phyloP scores from a whole-genome alignment of 1,140 invertebrate genomes.

The Scaptomyza hsui region DNA sequence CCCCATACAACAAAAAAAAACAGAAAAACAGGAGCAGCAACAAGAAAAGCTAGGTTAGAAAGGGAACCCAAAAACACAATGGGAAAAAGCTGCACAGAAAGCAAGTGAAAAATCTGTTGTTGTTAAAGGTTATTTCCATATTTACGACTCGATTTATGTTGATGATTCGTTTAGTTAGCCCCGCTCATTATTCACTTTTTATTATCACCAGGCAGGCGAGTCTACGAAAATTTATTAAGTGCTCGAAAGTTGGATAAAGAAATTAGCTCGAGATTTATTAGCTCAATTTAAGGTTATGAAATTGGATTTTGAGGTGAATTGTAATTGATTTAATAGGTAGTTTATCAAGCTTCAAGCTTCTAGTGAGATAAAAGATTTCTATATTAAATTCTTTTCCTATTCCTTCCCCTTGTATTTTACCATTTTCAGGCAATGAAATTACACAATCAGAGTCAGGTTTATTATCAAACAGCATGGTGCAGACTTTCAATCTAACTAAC shows the following conservation, averaged over 20 bases:
- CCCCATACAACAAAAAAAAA: constrained; percentile 27
- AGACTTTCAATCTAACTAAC: constrained; percentile 21
- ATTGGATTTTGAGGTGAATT: neutral
- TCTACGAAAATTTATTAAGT: neutral
- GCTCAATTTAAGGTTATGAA: neutral
- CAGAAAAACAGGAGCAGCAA: neutral
- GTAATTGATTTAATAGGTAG: neutral
- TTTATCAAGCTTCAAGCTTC: neutral
- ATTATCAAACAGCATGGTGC: neutral
- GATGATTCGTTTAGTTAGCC: constrained; percentile 23
- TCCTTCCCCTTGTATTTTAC: too few species aligned
- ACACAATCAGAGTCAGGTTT: neutral
- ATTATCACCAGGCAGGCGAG: constrained; percentile 2
- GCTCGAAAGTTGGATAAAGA: neutral
- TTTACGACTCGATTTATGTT: constrained; percentile 25
- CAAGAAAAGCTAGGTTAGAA: neutral
- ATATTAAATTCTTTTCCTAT: too few species aligned
- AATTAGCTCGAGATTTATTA: constrained; percentile 4
- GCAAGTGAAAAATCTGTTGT: constrained; percentile 16
- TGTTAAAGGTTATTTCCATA: constrained; percentile 6
- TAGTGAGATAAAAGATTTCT: too few species aligned
- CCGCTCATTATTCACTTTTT: constrained; percentile 18
- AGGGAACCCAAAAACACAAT: constrained; percentile 20
- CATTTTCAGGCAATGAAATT: too few species aligned
- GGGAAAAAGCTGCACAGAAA: constrained; percentile 12